Percentiles rank a stretch among this genome's conserved stretches.
These are phyloP conservation scores for Hypomecis punctinalis DNA, from an alignment of 2,888 invertebrate species.

Conservation along the genomic window DNA sequence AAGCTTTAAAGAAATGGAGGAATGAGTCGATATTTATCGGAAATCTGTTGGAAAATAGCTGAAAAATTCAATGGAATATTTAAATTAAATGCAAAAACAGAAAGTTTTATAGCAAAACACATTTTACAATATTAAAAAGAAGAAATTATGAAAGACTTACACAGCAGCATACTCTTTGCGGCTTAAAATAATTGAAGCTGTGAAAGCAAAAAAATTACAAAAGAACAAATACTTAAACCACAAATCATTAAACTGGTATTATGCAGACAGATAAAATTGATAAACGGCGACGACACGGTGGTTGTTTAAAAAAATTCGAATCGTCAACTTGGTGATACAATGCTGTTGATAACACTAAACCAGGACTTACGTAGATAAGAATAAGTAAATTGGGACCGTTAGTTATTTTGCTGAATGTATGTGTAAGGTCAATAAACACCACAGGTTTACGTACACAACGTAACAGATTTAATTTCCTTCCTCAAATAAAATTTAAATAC, in stretches of 20 bases:
- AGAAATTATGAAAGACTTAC: no score
- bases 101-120: no score
- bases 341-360: constrained; percentile 1
- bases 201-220: no score
- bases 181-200: no score
- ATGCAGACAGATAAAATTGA: no score
- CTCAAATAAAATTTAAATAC: constrained; percentile 1
- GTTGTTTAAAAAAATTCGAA: not conserved
- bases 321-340: not conserved
- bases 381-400: not conserved
- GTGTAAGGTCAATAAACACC: not conserved
- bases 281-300: not conserved
- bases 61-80: no score
- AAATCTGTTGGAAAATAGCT: not conserved
- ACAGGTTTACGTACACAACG: no score
- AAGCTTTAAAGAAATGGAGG: not conserved
- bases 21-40: not conserved
- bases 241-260: no score
- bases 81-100: no score
- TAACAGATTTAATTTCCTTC: not conserved
- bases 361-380: not conserved
- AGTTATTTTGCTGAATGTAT: not conserved
- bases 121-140: no score
- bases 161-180: no score
- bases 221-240: no score